Percentiles rank a stretch among this genome's conserved stretches.
phyloP scores from a whole-genome alignment of 2,888 invertebrate genomes.

The Onthophagus sagittarius region DNA sequence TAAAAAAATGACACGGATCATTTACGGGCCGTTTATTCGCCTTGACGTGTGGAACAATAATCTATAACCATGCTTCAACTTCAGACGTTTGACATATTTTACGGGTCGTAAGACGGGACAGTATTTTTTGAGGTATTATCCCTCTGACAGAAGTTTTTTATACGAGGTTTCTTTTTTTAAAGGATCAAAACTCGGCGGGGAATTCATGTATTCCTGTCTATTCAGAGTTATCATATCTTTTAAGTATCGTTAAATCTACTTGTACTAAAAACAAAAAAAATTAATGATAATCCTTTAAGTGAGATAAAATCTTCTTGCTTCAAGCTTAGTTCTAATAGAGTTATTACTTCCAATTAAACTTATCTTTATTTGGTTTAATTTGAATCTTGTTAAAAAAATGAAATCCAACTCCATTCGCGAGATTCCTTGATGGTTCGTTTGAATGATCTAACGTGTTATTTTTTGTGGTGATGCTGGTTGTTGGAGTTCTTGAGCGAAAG shows the following conservation, averaged over 20 bases:
- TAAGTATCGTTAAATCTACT: not conserved
- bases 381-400: not conserved
- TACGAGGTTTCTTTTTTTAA: not conserved
- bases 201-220: not conserved
- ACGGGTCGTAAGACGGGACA: constrained; percentile 15
- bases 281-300: not conserved
- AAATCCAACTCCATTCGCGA: not conserved
- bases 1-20: not conserved
- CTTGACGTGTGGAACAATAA: not conserved
- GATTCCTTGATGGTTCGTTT: not conserved
- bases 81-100: constrained; percentile 17
- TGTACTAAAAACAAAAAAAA: not conserved
- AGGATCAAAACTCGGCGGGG: not conserved
- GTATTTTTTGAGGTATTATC: constrained; percentile 22
- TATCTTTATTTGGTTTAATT: not conserved
- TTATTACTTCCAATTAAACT: not conserved
- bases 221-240: not conserved
- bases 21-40: not conserved
- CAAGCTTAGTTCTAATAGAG: not conserved
- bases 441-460: not conserved
- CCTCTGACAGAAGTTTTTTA: constrained; percentile 20
- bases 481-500: not conserved
- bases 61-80: constrained; percentile 18
- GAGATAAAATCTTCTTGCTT: not conserved
- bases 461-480: not conserved